Percentiles rank a stretch among this genome's conserved stretches.
phyloP scores from a whole-genome alignment of 2,113 vertebrate genomes.

The Neolamprologus kungweensis region DNA sequence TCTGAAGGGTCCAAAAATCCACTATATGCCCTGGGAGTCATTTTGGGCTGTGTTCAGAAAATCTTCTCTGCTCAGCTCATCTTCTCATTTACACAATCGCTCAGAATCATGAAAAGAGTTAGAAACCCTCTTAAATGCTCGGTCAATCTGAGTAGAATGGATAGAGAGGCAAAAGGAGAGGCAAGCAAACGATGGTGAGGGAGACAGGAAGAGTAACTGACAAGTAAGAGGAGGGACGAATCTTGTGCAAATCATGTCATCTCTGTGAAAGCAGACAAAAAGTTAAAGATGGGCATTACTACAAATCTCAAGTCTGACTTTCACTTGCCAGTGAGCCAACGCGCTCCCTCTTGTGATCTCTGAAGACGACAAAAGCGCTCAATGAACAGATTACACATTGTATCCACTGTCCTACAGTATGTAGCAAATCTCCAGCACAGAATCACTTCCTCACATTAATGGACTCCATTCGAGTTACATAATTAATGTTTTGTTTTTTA shows the following conservation, averaged over 20 bases:
- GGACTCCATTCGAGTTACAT: neutral
- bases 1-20: neutral
- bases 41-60: constrained; percentile 3
- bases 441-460: neutral
- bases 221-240: neutral
- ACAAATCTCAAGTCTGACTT: constrained; percentile 70
- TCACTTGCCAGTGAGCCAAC: constrained; percentile 43
- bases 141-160: constrained; percentile 43
- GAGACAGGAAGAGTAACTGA: neutral
- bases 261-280: constrained; percentile 51
- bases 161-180: constrained; percentile 23
- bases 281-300: constrained; percentile 58
- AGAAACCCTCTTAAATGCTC: constrained; percentile 47
- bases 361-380: constrained; percentile 42
- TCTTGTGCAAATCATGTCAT: constrained; percentile 59
- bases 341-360: constrained; percentile 60
- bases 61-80: neutral
- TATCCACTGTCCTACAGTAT: constrained; percentile 26
- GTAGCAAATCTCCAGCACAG: neutral
- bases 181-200: constrained; percentile 14
- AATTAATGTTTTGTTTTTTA: neutral
- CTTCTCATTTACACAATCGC: constrained; percentile 12
- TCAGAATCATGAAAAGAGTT: constrained; percentile 45
- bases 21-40: neutral
- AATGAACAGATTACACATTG: constrained; percentile 43